Evolutionary conservation across 2,888 invertebrate species (phyloP).

Genomic region (Dorcus parallelipipedus): DNA sequence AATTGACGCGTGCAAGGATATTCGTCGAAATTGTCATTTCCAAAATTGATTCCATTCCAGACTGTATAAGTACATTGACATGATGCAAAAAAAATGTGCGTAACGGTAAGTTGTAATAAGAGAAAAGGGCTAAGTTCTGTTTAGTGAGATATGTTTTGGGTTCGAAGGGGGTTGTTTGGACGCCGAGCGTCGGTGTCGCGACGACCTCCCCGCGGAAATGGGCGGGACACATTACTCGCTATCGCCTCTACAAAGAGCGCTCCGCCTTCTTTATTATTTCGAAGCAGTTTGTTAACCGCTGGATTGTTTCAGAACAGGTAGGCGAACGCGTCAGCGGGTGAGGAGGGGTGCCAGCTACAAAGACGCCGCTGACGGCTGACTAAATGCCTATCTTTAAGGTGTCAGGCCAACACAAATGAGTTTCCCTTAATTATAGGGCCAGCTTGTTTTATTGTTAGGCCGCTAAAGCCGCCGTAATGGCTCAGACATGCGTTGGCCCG

Average conservation of each 20-base stretch:
- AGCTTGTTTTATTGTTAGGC: conserved; percentile 47
- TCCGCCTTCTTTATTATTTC: conserved; percentile 44
- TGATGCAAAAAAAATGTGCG: too few relatives aligned
- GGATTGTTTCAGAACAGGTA: conserved; percentile 47
- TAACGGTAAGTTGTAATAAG: too few relatives aligned
- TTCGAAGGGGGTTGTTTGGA: conserved; percentile 1
- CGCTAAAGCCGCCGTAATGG: conserved; percentile 35
- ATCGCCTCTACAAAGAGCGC: conserved; percentile 43
- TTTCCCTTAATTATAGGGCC: conserved; percentile 52
- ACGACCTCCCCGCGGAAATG: conserved; percentile 32
- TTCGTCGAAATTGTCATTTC: too few relatives aligned
- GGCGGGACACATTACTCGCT: conserved; percentile 40
- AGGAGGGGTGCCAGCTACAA: conserved; percentile 42
- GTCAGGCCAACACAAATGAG: conserved; percentile 52
- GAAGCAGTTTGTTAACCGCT: conserved; percentile 49
- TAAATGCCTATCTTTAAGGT: conserved; percentile 53
- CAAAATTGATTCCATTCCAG: too few relatives aligned
- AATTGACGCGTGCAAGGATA: too few relatives aligned
- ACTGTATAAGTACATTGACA: too few relatives aligned
- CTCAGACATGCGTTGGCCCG: conserved; percentile 25
- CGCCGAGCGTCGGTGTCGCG: conserved; percentile 19
- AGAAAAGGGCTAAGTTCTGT: background rate
- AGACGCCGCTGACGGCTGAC: conserved; percentile 52
- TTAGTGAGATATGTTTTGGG: background rate
- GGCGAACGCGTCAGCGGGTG: conserved; percentile 52